Conservation (phyloP, 2,113 vertebrate genomes). For the Melozone crissalis region DNA sequence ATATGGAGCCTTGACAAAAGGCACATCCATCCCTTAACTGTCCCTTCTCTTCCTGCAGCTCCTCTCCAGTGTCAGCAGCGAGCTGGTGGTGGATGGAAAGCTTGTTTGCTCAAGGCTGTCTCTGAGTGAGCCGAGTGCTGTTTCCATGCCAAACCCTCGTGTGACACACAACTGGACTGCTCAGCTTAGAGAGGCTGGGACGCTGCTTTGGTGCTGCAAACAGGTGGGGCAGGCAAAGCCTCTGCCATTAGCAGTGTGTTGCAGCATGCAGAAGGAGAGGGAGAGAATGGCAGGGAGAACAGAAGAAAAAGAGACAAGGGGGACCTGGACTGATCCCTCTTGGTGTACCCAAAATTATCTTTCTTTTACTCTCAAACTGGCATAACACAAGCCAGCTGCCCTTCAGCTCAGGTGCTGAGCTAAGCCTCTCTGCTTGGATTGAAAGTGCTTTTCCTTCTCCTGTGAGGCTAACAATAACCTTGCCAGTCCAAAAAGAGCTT, state of each 20-base stretch:
- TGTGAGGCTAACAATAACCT: background rate
- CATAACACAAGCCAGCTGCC: background rate
- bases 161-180: background rate
- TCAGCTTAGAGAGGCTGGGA: background rate
- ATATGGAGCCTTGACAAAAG: background rate
- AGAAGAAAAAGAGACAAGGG: background rate
- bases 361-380: background rate
- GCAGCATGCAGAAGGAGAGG: background rate
- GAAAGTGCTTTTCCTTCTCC: background rate
- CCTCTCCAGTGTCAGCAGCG: background rate
- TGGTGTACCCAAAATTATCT: background rate
- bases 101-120: constrained; percentile 42
- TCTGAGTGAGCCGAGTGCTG: background rate
- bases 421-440: background rate
- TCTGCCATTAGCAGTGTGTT: background rate
- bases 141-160: constrained; percentile 49
- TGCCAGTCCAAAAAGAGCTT: background rate
- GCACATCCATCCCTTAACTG: rapidly evolving
- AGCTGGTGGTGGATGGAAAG: background rate
- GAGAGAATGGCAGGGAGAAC: background rate
- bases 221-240: background rate
- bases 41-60: background rate
- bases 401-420: background rate
- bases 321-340: background rate
- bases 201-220: background rate